Evolutionary conservation across 92 coral and sea anemone genomes (phyloP).

Genomic region (Phenganax stokvisi): DNA sequence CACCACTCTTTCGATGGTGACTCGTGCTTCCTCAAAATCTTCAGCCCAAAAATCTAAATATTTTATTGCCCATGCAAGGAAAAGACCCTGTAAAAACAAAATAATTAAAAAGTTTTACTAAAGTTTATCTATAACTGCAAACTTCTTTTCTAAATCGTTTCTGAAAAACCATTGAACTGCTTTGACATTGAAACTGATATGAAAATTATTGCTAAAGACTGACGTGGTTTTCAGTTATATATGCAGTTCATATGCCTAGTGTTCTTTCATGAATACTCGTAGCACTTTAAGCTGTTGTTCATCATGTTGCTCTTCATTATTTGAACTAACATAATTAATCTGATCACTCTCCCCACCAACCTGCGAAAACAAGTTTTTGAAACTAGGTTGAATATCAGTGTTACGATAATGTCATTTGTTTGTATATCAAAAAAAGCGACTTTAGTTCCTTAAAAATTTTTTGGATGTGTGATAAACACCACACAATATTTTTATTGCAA

Average conservation of each 20-base stretch:
- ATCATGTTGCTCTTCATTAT: not conserved
- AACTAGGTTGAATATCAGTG: not conserved
- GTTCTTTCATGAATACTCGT: not conserved
- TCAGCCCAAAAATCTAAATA: not conserved
- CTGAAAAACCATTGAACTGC: not conserved
- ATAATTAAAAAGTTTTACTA: not conserved
- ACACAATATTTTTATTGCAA: no score
- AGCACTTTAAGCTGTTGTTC: not conserved
- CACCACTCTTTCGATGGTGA: not conserved
- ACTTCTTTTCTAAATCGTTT: not conserved
- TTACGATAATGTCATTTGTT: no score
- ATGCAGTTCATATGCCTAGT: not conserved
- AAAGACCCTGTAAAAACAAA: not conserved
- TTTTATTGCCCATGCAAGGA: not conserved
- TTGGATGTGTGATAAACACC: no score
- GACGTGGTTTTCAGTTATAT: not conserved
- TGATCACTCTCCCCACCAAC: not conserved
- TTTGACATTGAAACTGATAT: not conserved
- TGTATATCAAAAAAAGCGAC: no score
- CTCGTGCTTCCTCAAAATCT: not conserved
- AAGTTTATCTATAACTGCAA: not conserved
- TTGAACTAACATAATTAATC: not conserved
- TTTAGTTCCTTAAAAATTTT: no score
- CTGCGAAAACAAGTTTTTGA: not conserved
- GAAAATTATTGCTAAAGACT: not conserved